These are phyloP conservation scores for Anarsia innoxiella DNA, from an alignment of 2,888 invertebrate species.

Conservation along the genomic window DNA sequence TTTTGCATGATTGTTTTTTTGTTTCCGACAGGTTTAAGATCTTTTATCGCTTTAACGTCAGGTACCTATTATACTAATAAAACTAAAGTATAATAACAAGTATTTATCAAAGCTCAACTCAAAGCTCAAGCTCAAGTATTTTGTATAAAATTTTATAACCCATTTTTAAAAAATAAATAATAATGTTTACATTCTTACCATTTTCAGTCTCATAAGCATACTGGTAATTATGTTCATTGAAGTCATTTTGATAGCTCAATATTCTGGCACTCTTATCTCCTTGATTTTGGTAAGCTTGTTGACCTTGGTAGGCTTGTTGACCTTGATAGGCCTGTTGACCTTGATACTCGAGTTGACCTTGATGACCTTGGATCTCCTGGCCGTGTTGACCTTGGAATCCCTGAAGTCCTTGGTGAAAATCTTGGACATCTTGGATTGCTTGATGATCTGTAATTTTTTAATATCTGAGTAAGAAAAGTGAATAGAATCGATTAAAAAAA, in stretches of 20 bases:
- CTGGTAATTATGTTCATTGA: conserved; percentile 47
- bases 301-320: background rate
- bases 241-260: conserved; percentile 38
- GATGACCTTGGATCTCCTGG: conserved; percentile 1
- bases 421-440: conserved; percentile 2
- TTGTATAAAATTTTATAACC: background rate
- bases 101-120: too few species aligned
- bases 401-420: conserved; percentile 6
- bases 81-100: too few species aligned
- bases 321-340: background rate
- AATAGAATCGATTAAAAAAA: too few species aligned
- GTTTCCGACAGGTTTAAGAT: too few species aligned
- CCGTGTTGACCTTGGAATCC: conserved; percentile 3
- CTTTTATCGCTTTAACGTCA: too few species aligned
- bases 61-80: too few species aligned
- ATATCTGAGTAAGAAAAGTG: too few species aligned
- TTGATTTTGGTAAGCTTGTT: background rate
- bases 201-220: conserved; percentile 78
- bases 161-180: conserved; percentile 12
- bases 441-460: conserved; percentile 3
- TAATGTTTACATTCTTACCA: conserved; percentile 61
- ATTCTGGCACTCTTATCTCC: conserved; percentile 44
- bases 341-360: conserved; percentile 16
- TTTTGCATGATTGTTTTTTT: too few species aligned
- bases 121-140: too few species aligned